These are phyloP conservation scores for Lycaena phlaeas DNA, from an alignment of 2,888 invertebrate genomes.

Conservation along the genomic window DNA sequence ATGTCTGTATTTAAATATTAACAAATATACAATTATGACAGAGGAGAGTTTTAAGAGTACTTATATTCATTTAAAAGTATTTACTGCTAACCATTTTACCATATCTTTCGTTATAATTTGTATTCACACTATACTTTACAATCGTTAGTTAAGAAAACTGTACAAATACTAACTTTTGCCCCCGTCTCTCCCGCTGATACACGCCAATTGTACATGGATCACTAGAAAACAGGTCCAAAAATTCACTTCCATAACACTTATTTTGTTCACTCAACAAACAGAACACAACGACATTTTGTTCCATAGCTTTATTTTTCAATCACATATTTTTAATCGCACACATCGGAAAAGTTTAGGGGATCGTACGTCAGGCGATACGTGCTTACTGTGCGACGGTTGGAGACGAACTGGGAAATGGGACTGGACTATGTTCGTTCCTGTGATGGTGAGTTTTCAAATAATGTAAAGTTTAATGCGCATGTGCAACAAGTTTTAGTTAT, in stretches of 20 bases:
- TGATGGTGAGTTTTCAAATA: constrained; percentile 14
- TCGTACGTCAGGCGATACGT: constrained; percentile 26
- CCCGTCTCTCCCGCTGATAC: constrained; percentile 36
- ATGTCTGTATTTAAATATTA: too few relatives aligned
- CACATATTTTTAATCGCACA: constrained; percentile 6
- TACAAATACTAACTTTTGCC: constrained; percentile 51
- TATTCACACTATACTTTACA: too few relatives aligned
- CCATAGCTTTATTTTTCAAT: constrained; percentile 37
- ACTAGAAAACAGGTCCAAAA: constrained; percentile 47
- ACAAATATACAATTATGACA: too few relatives aligned
- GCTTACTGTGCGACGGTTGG: constrained; percentile 32
- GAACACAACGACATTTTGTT: constrained; percentile 40
- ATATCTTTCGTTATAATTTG: too few relatives aligned
- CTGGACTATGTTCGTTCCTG: too few relatives aligned
- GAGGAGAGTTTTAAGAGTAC: too few relatives aligned
- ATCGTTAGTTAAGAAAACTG: too few relatives aligned
- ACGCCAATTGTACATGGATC: constrained; percentile 35
- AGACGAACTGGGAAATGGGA: constrained; percentile 25
- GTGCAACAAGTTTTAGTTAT: constrained; percentile 32
- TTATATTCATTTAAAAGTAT: too few relatives aligned
- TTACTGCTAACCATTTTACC: too few relatives aligned
- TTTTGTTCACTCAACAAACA: constrained; percentile 27
- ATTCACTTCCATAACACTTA: constrained; percentile 66
- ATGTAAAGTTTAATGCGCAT: constrained; percentile 39
- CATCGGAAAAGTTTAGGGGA: constrained; percentile 35